Base-by-base conservation (phyloP, 1,140 invertebrate genomes). In the Drosophila obscura region DNA sequence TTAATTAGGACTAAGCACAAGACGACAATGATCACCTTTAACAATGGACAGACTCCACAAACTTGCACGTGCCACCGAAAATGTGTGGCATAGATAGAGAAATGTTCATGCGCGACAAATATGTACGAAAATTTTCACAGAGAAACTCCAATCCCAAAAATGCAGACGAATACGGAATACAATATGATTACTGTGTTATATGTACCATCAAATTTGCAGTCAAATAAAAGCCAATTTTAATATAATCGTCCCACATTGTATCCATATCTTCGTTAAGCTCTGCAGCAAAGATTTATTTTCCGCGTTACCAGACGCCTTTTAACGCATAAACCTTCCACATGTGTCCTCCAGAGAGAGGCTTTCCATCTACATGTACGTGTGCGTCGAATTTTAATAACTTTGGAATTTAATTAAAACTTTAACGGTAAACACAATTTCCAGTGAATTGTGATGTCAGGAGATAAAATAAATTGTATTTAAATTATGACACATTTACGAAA, bases 381-480 rank as follows among this genome's bases (percentile, higher is more conserved):
- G 44, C 68, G 49, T 60, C 41, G 51, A 22, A 76, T 46, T 75
- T 61, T 60, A 53, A 68, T 44, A 74, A 77, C 41, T 78, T 35
- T 78, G 78, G 59, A 87, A 87, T 85, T 85, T 87, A 87, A 85
- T 85, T 87, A 87, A 87, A 85, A 85, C 65, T 87, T 85, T 57
- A 85, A 79, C 72, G 31, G 66, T 65, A 72, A 72, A 68, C 60
- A 66, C 60, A 58, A 48, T 79, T 51, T 53, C 19, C 11, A 43
- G 41, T 31, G 44, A 48, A 19, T 19, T 19, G 19, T 19, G 19
- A 19, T 56, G 57, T 64, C 62, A 53, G 67, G 53, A 35, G 62
- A 41, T 48, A n/a, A 45, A 56, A 85, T 85, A 85, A 80, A 80
- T 85, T 77, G 45, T 64, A 77, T 77, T 74, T 63, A 76, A 82